phyloP scores from a whole-genome alignment of 30 jellyfish, hydroid and myxozoan genomes.

The Euphysa ruthae region DNA sequence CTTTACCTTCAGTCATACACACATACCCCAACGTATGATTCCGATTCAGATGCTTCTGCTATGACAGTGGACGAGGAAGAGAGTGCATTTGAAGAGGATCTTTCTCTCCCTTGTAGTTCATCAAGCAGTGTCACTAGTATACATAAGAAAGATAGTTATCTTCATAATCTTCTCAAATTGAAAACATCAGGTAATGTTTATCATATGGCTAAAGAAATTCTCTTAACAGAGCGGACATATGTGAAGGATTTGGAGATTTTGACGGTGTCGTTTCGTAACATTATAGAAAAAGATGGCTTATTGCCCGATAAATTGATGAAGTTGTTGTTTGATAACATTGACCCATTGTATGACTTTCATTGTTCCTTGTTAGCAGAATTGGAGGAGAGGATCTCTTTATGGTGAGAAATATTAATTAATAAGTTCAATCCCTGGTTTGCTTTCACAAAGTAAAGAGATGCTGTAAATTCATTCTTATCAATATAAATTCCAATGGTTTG shows the following conservation, averaged over 20 bases:
- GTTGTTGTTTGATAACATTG: constrained; percentile 63
- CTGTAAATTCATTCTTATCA: too few relatives aligned
- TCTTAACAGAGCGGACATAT: constrained; percentile 83
- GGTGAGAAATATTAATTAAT: constrained; percentile 55
- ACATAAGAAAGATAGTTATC: constrained; percentile 9
- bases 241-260: constrained; percentile 79
- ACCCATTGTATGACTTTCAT: constrained; percentile 93
- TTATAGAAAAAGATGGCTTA: constrained; percentile 36
- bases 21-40: constrained; percentile 32
- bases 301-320: constrained; percentile 51
- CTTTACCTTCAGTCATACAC: constrained; percentile 24
- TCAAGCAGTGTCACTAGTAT: constrained; percentile 37
- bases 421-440: too few relatives aligned
- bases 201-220: constrained; percentile 66
- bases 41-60: constrained; percentile 71
- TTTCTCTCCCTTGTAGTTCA: constrained; percentile 37
- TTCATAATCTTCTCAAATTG: background rate
- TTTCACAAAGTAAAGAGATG: too few relatives aligned
- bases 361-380: constrained; percentile 88
- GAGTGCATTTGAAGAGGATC: constrained; percentile 54
- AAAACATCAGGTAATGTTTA: constrained; percentile 13
- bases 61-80: constrained; percentile 53
- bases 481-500: too few relatives aligned
- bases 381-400: constrained; percentile 58
- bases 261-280: constrained; percentile 91